Percentiles rank a stretch among this genome's conserved stretches.
Evolutionary conservation across 2,888 invertebrate species (phyloP).

Genomic region (Temnothorax rugatulus): DNA sequence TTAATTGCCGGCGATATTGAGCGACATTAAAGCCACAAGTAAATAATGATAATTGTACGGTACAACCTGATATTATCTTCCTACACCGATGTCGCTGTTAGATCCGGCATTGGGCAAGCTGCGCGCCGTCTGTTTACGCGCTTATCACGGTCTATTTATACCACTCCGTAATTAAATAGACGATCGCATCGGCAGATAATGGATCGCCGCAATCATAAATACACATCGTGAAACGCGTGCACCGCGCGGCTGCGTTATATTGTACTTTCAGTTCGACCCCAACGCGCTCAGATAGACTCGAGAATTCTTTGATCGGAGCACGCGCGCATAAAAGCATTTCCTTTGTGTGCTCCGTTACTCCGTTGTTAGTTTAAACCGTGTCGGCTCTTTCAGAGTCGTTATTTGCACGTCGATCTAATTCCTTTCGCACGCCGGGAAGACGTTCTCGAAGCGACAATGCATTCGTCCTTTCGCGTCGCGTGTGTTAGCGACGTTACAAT

Average conservation of each 20-base stretch:
- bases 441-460: not conserved
- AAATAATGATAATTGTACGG: slow-evolving; percentile 69
- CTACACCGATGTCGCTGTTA: slow-evolving; percentile 71
- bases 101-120: slow-evolving; percentile 75
- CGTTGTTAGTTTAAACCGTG: not conserved
- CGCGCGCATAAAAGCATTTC: slow-evolving; percentile 14
- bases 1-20: slow-evolving; percentile 46
- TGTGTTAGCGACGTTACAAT: not conserved
- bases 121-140: slow-evolving; percentile 57
- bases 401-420: slow-evolving; percentile 18
- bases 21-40: slow-evolving; percentile 56
- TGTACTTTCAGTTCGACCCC: slow-evolving; percentile 42
- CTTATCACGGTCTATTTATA: slow-evolving; percentile 62
- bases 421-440: not conserved
- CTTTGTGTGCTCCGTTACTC: slow-evolving; percentile 2
- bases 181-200: slow-evolving; percentile 51
- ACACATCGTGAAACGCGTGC: slow-evolving; percentile 42
- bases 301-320: slow-evolving; percentile 28
- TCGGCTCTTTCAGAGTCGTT: not conserved
- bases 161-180: slow-evolving; percentile 68
- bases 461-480: slow-evolving; percentile 16
- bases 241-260: not conserved
- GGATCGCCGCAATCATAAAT: slow-evolving; percentile 59
- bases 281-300: slow-evolving; percentile 16
- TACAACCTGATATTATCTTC: slow-evolving; percentile 68